phyloP scores from a whole-genome alignment of 2,113 vertebrate species.

The Rattus norvegicus region DNA sequence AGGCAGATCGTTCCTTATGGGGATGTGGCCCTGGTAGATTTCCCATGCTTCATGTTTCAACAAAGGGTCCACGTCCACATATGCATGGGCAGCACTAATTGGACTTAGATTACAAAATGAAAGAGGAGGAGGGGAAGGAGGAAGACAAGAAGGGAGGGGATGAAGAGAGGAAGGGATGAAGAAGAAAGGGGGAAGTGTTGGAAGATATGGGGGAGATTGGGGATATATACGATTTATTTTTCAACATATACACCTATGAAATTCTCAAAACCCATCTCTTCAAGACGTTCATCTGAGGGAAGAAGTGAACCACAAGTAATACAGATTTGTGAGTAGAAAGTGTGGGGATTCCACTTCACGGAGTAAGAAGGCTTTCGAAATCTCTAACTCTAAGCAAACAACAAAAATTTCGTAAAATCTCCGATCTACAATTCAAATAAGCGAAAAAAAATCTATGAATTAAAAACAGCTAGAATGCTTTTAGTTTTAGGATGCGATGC shows the following conservation, averaged over 20 bases:
- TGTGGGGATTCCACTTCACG: background rate
- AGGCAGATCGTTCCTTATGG: too few species aligned
- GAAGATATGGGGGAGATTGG: too few species aligned
- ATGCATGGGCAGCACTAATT: too few species aligned
- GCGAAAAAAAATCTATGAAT: slow-evolving; percentile 58
- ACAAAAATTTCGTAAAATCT: slow-evolving; percentile 8
- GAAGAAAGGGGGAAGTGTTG: background rate
- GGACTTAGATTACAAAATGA: background rate
- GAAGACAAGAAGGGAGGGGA: background rate
- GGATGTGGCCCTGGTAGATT: background rate
- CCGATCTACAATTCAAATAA: slow-evolving; percentile 38
- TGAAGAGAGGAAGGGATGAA: background rate
- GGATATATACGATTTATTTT: background rate
- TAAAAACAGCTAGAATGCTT: slow-evolving; percentile 51
- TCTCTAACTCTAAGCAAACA: slow-evolving; percentile 41
- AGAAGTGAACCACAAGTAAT: background rate
- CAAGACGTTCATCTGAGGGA: background rate
- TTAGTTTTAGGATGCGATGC: slow-evolving; percentile 55
- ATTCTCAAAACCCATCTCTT: background rate
- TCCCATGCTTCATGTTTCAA: too few species aligned
- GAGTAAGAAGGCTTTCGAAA: background rate
- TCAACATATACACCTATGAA: background rate
- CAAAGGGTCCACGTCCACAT: background rate
- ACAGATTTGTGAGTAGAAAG: too few species aligned
- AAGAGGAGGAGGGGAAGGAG: background rate